Conservation (phyloP, 2,113 vertebrate species). For the Salminus brasiliensis region DNA sequence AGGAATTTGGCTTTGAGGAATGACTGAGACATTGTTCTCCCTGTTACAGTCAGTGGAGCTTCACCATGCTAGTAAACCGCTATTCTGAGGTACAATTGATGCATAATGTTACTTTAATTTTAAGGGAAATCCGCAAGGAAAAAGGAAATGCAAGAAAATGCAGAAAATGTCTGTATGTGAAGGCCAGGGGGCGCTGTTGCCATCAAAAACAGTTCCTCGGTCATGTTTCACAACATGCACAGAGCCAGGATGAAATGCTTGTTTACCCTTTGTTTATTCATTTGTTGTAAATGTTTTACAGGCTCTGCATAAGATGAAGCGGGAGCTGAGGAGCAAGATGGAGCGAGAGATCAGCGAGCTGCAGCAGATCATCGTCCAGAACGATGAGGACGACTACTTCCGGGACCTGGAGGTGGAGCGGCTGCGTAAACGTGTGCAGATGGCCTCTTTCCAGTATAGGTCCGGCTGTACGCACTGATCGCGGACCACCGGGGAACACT, state of each 20-base stretch:
- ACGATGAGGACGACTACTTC: constrained; percentile 85
- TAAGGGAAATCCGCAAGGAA: too few species aligned
- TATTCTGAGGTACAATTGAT: too few species aligned
- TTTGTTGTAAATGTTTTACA: constrained; percentile 57
- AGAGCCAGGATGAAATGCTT: neutral
- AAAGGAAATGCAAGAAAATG: too few species aligned
- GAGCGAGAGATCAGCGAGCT: constrained; percentile 89
- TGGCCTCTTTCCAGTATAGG: constrained; percentile 89
- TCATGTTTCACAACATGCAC: neutral
- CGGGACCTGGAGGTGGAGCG: constrained; percentile 87
- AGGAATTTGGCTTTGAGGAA: too few species aligned
- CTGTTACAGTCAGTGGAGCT: too few species aligned
- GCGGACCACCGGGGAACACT: neutral
- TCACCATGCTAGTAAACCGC: too few species aligned
- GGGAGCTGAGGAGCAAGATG: constrained; percentile 87
- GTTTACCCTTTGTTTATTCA: too few species aligned
- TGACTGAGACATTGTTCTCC: too few species aligned
- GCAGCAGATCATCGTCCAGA: constrained; percentile 85
- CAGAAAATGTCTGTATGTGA: too few species aligned
- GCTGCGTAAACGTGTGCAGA: constrained; percentile 79
- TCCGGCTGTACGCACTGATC: constrained; percentile 73
- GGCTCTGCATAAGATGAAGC: constrained; percentile 87
- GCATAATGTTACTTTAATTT: too few species aligned
- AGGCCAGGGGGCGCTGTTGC: neutral
- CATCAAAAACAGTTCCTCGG: neutral